Base-by-base conservation (phyloP, 1,140 invertebrate genomes). In the Bombus pyrosoma region DNA sequence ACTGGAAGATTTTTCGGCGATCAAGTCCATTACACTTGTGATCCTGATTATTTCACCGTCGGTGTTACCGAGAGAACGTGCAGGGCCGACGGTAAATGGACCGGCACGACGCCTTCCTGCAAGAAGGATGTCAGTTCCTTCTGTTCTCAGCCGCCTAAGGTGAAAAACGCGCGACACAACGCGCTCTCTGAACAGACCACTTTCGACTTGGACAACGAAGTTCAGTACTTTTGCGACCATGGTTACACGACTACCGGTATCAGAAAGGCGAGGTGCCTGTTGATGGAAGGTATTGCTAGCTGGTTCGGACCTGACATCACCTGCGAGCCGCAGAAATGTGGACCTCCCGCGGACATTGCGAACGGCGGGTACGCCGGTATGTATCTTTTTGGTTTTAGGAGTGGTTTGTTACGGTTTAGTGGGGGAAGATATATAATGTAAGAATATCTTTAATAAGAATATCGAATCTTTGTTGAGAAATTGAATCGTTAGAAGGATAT, bases 251-350 rank as follows among this genome's bases (percentile, higher is more conserved):
- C 97, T 41, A 97, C 97, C 87, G 98, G 98, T 1, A 98, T 98
- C 92, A 96, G 97, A 12, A 96, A 97, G 74, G 98, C 98, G 66
- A 99, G 99, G 95, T 99, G 99, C 94, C 95, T 99, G 68, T 97
- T 98, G 84, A 98, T 98, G 90, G 98, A 99, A 91, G 97, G 97
- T 1, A 95, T 87, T 2, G 97, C 97, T 32, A 96, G 96, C 86
- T 98, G 98, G 98, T 99, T 98, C 92, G 99, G 99, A 28, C 99
- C 99, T 1, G 98, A 99, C 91, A 98, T 99, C 80, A 97, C 97
- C 62, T 99, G 99, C 92, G 97, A 98, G 96, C 98, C 99, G 97
- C 95, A 97, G 96, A 97, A 87, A 57, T 99, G 99, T 93, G 98
- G 97, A 1, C 96, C 97, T 83, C 99, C 99, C 0, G 97, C 97